phyloP scores from a whole-genome alignment of 2,113 vertebrate species.

The Equus przewalskii region DNA sequence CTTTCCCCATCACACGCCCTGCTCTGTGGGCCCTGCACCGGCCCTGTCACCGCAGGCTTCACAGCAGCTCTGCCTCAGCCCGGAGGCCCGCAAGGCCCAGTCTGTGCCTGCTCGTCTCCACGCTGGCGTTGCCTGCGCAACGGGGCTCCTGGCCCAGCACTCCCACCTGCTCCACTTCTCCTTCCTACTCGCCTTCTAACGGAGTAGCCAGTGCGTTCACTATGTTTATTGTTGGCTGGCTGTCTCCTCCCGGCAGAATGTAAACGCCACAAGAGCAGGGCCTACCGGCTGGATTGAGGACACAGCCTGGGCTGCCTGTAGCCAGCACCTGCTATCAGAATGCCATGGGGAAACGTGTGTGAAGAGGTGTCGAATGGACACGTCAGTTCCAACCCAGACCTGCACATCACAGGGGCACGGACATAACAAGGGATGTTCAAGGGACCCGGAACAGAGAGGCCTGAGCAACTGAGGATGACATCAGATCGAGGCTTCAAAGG shows the following conservation, averaged over 20 bases:
- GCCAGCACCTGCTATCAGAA: neutral
- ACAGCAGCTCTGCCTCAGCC: neutral
- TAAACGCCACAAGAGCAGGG: neutral
- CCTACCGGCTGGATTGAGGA: neutral
- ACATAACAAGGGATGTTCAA: neutral
- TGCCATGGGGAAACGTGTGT: neutral
- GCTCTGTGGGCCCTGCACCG: neutral
- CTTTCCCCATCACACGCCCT: neutral
- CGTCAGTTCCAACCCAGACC: neutral
- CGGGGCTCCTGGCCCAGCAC: neutral
- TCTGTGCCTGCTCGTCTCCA: neutral
- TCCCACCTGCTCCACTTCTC: neutral
- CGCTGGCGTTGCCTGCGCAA: rapidly evolving
- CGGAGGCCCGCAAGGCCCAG: too few relatives aligned
- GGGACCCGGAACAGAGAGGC: neutral
- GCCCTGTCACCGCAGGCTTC: neutral
- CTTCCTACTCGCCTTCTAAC: neutral
- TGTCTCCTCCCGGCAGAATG: neutral
- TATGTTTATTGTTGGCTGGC: neutral
- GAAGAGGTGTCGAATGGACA: neutral
- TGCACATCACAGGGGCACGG: neutral
- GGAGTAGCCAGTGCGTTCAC: too few relatives aligned
- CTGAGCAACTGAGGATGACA: neutral
- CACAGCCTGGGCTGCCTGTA: neutral
- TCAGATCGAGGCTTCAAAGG: neutral